Percentiles rank a stretch among this genome's conserved stretches.
Conservation (phyloP, 2,113 vertebrate species). For the Noturus placidus region DNA sequence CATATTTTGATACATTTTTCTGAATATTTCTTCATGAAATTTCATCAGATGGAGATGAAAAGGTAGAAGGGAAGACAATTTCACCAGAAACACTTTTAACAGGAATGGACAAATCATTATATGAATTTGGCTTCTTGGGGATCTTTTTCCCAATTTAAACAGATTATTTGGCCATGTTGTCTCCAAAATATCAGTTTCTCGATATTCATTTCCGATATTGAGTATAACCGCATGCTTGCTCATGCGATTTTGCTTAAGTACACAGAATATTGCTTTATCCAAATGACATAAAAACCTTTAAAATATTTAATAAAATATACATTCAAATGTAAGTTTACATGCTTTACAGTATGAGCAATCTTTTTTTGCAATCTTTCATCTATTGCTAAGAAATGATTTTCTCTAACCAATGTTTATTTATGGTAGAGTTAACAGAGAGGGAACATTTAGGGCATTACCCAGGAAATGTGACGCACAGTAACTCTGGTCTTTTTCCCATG, state of each 20-base stretch:
- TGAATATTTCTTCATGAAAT: not conserved
- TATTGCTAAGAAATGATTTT: conserved; percentile 3
- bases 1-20: not conserved
- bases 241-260: not conserved
- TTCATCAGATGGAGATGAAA: not conserved
- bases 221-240: not conserved
- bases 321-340: not conserved
- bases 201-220: not conserved
- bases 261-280: not conserved
- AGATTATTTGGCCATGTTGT: not conserved
- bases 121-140: not conserved
- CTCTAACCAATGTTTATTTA: conserved; percentile 4
- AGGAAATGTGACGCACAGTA: conserved; percentile 28
- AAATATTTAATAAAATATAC: not conserved
- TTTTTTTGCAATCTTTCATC: not conserved
- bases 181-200: not conserved
- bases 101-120: not conserved
- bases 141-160: not conserved
- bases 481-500: conserved; percentile 26
- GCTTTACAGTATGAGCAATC: not conserved
- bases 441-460: conserved; percentile 11
- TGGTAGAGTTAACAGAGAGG: not conserved
- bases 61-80: not conserved
- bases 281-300: not conserved
- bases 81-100: not conserved